Evolutionary conservation across 92 coral and sea anemone species (phyloP).

Genomic region (Heteractis magnifica): DNA sequence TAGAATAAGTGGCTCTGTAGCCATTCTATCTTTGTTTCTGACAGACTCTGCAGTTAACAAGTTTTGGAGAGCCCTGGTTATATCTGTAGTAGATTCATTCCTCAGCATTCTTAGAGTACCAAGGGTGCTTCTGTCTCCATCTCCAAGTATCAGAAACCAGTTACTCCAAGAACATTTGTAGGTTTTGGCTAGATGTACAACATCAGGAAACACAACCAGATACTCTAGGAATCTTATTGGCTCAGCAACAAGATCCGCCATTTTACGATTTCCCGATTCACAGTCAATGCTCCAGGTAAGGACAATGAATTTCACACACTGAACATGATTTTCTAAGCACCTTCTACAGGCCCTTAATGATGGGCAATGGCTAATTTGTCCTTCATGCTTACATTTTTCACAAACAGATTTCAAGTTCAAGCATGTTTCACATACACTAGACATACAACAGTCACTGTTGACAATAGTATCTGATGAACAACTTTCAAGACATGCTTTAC

Average conservation of each 20-base stretch:
- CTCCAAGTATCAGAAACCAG: slow-evolving; percentile 50
- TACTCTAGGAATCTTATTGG: slow-evolving; percentile 2
- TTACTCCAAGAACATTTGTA: slow-evolving; percentile 50
- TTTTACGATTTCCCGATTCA: slow-evolving; percentile 37
- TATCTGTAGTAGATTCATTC: slow-evolving; percentile 28
- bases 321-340: slow-evolving; percentile 39
- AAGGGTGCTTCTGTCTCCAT: slow-evolving; percentile 55
- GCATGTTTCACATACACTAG: slow-evolving; percentile 42
- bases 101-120: slow-evolving; percentile 49
- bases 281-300: slow-evolving; percentile 25
- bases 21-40: slow-evolving; percentile 47
- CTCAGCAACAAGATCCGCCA: slow-evolving; percentile 47
- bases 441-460: slow-evolving; percentile 25
- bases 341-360: slow-evolving; percentile 52
- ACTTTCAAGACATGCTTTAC: slow-evolving; percentile 33
- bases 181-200: slow-evolving; percentile 55
- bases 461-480: slow-evolving; percentile 14
- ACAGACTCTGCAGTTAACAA: slow-evolving; percentile 42
- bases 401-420: slow-evolving; percentile 43
- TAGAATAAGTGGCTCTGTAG: slow-evolving; percentile 39
- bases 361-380: slow-evolving; percentile 45
- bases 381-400: slow-evolving; percentile 37
- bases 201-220: slow-evolving; percentile 52
- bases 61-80: slow-evolving; percentile 29
- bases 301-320: slow-evolving; percentile 29